Percentiles rank a stretch among this genome's conserved stretches.
Conservation (phyloP, 2,888 invertebrate genomes). For the Quadroppia sp. region DNA sequence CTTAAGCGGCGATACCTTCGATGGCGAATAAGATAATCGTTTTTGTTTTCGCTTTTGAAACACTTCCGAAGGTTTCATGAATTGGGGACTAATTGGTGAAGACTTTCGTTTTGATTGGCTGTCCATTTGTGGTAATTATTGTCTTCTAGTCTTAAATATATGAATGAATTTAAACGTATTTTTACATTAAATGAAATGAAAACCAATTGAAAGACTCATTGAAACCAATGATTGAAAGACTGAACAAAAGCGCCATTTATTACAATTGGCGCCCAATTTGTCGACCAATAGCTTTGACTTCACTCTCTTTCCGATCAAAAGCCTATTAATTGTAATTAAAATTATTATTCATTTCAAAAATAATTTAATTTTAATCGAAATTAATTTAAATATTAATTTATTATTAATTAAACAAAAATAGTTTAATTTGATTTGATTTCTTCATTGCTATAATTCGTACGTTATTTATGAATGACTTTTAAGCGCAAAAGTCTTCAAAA, state of each 20-base stretch:
- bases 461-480: background rate
- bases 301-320: background rate
- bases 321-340: no score
- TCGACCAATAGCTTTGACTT: background rate
- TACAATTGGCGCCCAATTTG: constrained; percentile 6
- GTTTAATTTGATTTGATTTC: background rate
- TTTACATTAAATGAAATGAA: background rate
- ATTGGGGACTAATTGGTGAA: constrained; percentile 35
- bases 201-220: background rate
- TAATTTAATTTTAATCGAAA: no score
- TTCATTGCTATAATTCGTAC: background rate
- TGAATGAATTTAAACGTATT: no score
- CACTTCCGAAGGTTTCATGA: constrained; percentile 43
- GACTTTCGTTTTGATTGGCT: background rate
- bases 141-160: no score
- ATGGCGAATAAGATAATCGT: background rate
- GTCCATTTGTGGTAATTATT: background rate
- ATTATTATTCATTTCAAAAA: no score
- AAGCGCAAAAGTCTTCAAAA: background rate
- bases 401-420: background rate
- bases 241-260: background rate
- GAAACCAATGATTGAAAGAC: background rate
- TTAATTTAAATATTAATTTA: no score
- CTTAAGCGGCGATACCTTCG: constrained; percentile 29
- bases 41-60: constrained; percentile 32